Evolutionary conservation across 2,797 vertebrate species (phyloP), one percentile per base, ranked within the genome.

Genomic region (Lepus townsendii): DNA sequence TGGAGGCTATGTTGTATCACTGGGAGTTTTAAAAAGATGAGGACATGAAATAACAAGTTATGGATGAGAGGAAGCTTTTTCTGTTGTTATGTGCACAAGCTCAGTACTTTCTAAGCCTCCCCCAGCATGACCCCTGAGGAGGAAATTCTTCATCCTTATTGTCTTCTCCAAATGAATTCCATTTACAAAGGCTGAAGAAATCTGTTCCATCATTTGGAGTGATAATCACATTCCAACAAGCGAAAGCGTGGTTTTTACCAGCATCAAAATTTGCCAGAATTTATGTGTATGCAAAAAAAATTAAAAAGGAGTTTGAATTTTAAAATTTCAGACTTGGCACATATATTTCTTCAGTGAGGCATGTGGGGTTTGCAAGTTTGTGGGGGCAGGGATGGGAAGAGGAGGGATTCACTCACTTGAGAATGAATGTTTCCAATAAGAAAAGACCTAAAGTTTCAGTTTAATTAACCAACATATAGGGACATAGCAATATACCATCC

Each of bases 161-260:
- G 94, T 97, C 83, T 95, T 93, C 73, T 97, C 76, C 94, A 95
- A 95, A 87, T 83, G 57, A 90, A 91, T 96, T 94, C 71, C 93
- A 96, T 97, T 93, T 93, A 96, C 83, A 96, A 94, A 94, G 90
- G 50, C 92, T 96, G 90, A 69, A 95, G 77, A 97, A 97, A 96
- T 96, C 83, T 96, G 95, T 96, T 97, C 83, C 75, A 60, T 97
- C 91, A 26, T 95, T 96, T 97, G 84, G 83, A 94, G 92, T 7
- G 73, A 96, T 96, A 95, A 95, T 96, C 95, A 89, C 93, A 97
- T 96, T 97, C 94, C 94, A 97, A 93, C 88, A 96, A 97, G 95
- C 63, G 96, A 93, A 96, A 95, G 91, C 57, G 50, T n/a, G 94
- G 86, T 47, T 87, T 92, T 96, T 96, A 93, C 91, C 92, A 96